Evolutionary conservation across 92 coral and sea anemone species (phyloP).

Genomic region (Umimayanthus chanpuru): DNA sequence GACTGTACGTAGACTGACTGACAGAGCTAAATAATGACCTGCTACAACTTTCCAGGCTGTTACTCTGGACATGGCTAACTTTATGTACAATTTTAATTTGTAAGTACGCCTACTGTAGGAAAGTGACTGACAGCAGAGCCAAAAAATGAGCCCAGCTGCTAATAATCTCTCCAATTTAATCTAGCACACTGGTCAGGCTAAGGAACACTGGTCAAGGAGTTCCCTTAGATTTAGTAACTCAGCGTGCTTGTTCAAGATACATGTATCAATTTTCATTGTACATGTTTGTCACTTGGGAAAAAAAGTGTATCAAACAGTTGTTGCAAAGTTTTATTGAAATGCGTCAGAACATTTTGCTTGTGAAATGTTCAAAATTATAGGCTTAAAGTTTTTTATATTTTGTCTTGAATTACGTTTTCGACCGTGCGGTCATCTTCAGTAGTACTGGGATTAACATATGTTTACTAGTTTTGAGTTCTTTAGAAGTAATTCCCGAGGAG

Average conservation of each 20-base stretch:
- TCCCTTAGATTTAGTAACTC: neutral
- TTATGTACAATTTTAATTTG: neutral
- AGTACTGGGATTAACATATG: too few species aligned
- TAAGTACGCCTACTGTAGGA: neutral
- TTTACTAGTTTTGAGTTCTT: too few species aligned
- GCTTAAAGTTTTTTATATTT: too few species aligned
- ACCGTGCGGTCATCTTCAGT: too few species aligned
- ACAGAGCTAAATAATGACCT: neutral
- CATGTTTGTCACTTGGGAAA: neutral
- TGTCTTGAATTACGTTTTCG: too few species aligned
- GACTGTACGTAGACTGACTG: neutral
- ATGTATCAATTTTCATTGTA: neutral
- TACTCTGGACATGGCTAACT: neutral
- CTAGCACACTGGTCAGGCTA: conserved; percentile 23
- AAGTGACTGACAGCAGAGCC: conserved; percentile 39
- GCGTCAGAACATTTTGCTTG: too few species aligned
- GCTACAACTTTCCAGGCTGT: neutral
- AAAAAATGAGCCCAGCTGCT: conserved; percentile 23
- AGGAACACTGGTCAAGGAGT: neutral
- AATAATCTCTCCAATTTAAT: conserved; percentile 29
- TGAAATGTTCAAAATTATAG: too few species aligned
- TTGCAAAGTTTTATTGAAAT: too few species aligned
- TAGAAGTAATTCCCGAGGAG: too few species aligned
- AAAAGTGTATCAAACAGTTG: neutral
- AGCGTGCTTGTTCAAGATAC: neutral